Percentiles rank a stretch among this genome's conserved stretches.
Conservation (phyloP, 1,140 invertebrate species). For the Camponotus pennsylvanicus region DNA sequence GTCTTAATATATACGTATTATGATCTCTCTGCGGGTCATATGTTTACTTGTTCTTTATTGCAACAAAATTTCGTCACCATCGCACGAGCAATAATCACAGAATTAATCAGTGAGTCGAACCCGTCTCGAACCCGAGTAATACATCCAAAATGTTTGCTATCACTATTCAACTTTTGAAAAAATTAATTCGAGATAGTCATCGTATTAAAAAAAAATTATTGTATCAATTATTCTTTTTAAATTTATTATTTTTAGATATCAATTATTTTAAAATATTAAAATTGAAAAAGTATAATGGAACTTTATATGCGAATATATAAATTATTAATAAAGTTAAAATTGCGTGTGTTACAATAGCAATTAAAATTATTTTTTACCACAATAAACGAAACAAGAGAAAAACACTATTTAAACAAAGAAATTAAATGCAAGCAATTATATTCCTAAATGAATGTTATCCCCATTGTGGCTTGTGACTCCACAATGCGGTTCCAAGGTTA, state of each 20-base stretch:
- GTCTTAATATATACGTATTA: not conserved
- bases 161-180: not conserved
- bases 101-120: not conserved
- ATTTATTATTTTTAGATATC: too few species aligned
- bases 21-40: not conserved
- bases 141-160: not conserved
- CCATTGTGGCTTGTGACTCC: not conserved
- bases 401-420: not conserved
- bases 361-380: not conserved
- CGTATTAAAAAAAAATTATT: too few species aligned
- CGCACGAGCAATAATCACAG: not conserved
- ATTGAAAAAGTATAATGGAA: too few species aligned
- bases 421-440: not conserved
- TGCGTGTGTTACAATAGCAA: too few species aligned
- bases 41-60: not conserved
- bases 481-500: not conserved
- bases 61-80: constrained; percentile 1
- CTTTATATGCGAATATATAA: too few species aligned
- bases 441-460: not conserved
- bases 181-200: not conserved
- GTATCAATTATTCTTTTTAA: too few species aligned
- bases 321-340: too few species aligned
- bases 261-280: too few species aligned
- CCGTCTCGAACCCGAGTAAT: not conserved
- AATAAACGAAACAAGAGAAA: not conserved